phyloP scores from a whole-genome alignment of 1,140 invertebrate species.

The Drosophila cardini region DNA sequence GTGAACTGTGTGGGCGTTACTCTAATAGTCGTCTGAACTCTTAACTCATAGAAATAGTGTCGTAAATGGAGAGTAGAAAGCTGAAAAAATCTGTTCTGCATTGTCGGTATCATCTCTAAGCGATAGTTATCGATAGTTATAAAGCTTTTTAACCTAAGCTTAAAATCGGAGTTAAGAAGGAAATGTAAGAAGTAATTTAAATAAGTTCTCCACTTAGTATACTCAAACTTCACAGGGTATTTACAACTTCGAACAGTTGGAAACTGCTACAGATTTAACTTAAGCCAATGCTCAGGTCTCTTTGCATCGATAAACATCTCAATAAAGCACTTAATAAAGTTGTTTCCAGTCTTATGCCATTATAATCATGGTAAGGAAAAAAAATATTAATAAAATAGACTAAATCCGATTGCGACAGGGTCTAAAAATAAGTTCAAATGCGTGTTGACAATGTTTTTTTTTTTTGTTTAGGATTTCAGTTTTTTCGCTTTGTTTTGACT shows the following conservation, averaged over 20 bases:
- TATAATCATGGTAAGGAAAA: slow-evolving; percentile 40
- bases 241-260: neutral
- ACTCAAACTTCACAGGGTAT: neutral
- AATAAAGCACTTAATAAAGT: slow-evolving; percentile 66
- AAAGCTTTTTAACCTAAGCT: neutral
- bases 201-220: no score
- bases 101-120: neutral
- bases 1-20: slow-evolving; percentile 6
- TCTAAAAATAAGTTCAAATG: slow-evolving; percentile 81
- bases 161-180: no score
- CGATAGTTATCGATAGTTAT: neutral
- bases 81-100: neutral
- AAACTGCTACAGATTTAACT: slow-evolving; percentile 11
- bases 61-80: neutral
- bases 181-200: no score
- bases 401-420: slow-evolving; percentile 71
- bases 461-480: slow-evolving; percentile 44
- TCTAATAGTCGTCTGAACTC: neutral
- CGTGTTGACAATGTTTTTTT: slow-evolving; percentile 71
- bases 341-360: slow-evolving; percentile 53
- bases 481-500: slow-evolving; percentile 33
- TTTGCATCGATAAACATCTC: slow-evolving; percentile 57
- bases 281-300: slow-evolving; percentile 25
- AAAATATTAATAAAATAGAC: slow-evolving; percentile 38
- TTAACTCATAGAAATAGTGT: slow-evolving; percentile 6